These are phyloP conservation scores for Melolontha melolontha DNA, from an alignment of 2,888 invertebrate species.

Conservation along the genomic window DNA sequence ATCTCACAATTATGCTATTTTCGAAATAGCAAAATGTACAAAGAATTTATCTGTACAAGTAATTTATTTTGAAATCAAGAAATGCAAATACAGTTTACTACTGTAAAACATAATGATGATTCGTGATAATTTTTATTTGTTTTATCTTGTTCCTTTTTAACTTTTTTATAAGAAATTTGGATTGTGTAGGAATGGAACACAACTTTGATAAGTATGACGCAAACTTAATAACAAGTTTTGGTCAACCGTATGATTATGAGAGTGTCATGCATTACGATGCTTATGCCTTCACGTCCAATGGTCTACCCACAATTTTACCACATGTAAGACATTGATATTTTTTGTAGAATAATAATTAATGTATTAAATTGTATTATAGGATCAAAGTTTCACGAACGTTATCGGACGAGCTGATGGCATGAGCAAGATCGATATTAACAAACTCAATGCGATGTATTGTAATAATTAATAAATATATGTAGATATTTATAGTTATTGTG, in stretches of 20 bases:
- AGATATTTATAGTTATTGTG: too few relatives aligned
- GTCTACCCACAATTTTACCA: slow-evolving; percentile 76
- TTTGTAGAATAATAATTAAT: neutral
- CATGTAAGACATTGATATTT: slow-evolving; percentile 66
- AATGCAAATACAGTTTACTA: too few relatives aligned
- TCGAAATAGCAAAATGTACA: too few relatives aligned
- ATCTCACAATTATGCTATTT: too few relatives aligned
- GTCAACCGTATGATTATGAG: slow-evolving; percentile 76
- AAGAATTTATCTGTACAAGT: too few relatives aligned
- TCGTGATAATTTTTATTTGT: too few relatives aligned
- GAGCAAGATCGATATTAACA: slow-evolving; percentile 16
- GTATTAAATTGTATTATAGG: neutral
- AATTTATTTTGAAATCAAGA: too few relatives aligned
- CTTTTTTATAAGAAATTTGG: too few relatives aligned
- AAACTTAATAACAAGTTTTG: slow-evolving; percentile 74
- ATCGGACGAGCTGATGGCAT: slow-evolving; percentile 10
- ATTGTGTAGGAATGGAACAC: slow-evolving; percentile 66
- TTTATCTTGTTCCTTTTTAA: too few relatives aligned
- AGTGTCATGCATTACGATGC: slow-evolving; percentile 82
- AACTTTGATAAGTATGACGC: slow-evolving; percentile 77
- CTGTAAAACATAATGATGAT: too few relatives aligned
- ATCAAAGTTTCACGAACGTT: neutral
- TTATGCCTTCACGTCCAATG: slow-evolving; percentile 76
- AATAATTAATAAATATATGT: neutral
- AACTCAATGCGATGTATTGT: slow-evolving; percentile 26